phyloP scores from a whole-genome alignment of 2,113 vertebrate genomes.

The Platysteira castanea region DNA sequence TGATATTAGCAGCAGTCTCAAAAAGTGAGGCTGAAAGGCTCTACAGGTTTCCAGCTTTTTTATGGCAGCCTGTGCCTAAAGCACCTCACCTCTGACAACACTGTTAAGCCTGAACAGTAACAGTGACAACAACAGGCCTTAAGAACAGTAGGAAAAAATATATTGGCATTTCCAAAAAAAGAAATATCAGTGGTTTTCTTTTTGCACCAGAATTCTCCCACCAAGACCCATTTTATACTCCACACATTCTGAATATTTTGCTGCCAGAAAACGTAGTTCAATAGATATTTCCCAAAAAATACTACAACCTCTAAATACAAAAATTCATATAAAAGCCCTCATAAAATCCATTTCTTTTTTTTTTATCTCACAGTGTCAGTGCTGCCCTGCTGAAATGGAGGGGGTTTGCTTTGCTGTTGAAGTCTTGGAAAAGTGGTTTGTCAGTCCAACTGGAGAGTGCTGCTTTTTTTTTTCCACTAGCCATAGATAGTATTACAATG shows the following conservation, averaged over 20 bases:
- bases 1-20: constrained; percentile 71
- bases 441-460: constrained; percentile 45
- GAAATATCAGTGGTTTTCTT: not conserved
- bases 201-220: not conserved
- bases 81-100: constrained; percentile 7
- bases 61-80: constrained; percentile 10
- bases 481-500: constrained; percentile 81
- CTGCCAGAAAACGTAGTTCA: not conserved
- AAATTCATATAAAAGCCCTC: not conserved
- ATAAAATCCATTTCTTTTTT: not conserved
- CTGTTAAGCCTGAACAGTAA: not conserved
- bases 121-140: constrained; percentile 1
- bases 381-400: not conserved
- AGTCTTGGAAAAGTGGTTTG: constrained; percentile 60
- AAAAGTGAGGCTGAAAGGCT: constrained; percentile 54
- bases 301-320: not conserved
- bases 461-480: constrained; percentile 36
- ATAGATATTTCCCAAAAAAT: not conserved
- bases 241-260: not conserved
- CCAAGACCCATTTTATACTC: not conserved
- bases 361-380: not conserved
- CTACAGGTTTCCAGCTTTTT: constrained; percentile 54
- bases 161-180: not conserved
- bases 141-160: not conserved
- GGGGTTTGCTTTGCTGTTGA: not conserved